Conservation (phyloP, 2,888 invertebrate species). For the Diploptera punctata region DNA sequence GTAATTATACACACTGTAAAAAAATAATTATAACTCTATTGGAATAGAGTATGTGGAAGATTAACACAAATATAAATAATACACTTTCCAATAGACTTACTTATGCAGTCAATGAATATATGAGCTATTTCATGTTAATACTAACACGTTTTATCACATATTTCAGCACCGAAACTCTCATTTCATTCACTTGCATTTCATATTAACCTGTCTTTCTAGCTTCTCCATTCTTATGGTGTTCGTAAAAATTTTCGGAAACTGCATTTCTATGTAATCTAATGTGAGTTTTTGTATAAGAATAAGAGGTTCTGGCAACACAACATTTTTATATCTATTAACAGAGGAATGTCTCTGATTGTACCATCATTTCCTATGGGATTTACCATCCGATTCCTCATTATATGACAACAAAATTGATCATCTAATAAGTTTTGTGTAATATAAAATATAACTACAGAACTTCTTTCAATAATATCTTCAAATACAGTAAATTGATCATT, state of each 20-base stretch:
- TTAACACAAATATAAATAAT: no score
- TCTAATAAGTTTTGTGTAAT: conserved; percentile 7
- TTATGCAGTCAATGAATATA: no score
- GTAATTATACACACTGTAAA: no score
- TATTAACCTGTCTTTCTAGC: no score
- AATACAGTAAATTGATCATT: conserved; percentile 1
- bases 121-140: no score
- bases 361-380: background rate
- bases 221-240: no score
- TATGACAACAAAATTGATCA: conserved; percentile 2
- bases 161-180: no score
- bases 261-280: background rate
- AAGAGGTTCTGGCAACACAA: conserved; percentile 5
- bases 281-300: background rate
- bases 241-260: background rate
- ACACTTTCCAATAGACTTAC: no score
- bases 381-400: background rate
- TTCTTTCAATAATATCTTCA: background rate
- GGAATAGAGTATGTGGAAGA: no score
- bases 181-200: no score
- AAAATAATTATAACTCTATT: no score
- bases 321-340: background rate
- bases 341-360: conserved; percentile 4
- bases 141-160: no score
- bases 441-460: conserved; percentile 1